A percentile compares a stretch with the other conserved stretches of the same genome.
These are phyloP conservation scores for Stramonita haemastoma DNA, from an alignment of 2,888 invertebrate species.

Conservation along the genomic window DNA sequence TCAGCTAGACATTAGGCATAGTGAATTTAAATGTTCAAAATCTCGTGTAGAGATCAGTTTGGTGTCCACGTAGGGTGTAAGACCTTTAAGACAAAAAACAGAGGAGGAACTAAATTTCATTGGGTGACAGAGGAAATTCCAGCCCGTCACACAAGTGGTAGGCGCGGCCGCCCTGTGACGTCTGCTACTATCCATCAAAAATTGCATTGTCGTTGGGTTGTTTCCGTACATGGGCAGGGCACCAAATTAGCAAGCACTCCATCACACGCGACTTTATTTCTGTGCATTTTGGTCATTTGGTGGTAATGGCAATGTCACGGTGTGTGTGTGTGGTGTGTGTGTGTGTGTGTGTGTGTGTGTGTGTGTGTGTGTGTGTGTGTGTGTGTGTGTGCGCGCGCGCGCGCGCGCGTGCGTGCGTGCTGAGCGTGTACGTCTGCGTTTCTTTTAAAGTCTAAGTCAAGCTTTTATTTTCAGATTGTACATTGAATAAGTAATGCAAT, in stretches of 20 bases:
- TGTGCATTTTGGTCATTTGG: neutral
- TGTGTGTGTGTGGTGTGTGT: neutral
- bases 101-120: neutral
- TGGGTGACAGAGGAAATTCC: neutral
- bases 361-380: neutral
- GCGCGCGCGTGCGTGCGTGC: too few species aligned
- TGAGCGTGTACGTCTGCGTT: too few species aligned
- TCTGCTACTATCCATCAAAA: constrained; percentile 33
- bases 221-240: neutral
- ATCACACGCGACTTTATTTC: neutral
- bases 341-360: neutral
- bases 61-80: too few species aligned
- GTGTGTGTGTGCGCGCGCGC: too few species aligned
- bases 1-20: too few species aligned
- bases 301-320: neutral
- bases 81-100: too few species aligned
- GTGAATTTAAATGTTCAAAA: too few species aligned
- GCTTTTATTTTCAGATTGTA: neutral
- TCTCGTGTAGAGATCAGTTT: too few species aligned
- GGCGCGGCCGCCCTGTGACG: neutral
- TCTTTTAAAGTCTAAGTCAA: too few species aligned
- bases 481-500: neutral
- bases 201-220: constrained; percentile 2
- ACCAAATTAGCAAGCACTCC: neutral
- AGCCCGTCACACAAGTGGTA: neutral